Evolutionary conservation across 2,888 invertebrate genomes (phyloP).

Genomic region (Drosophila anceps): DNA sequence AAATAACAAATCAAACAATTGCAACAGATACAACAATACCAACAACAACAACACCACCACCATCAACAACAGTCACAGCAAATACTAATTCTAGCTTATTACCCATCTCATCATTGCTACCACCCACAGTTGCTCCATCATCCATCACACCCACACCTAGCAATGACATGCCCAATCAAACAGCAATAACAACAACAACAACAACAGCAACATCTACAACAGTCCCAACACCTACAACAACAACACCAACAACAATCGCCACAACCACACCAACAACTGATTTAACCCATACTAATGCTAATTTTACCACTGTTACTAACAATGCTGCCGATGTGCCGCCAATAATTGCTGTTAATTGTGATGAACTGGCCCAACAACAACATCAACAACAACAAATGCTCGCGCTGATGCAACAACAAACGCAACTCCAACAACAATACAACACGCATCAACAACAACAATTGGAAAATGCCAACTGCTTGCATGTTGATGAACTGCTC

Average conservation of each 20-base stretch:
- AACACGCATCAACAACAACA: slow-evolving; percentile 64
- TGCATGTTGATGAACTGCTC: slow-evolving; percentile 51
- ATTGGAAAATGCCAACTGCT: slow-evolving; percentile 60
- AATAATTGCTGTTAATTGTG: slow-evolving; percentile 32
- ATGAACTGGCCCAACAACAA: slow-evolving; percentile 53
- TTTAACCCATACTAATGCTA: slow-evolving; percentile 82
- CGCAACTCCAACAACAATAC: slow-evolving; percentile 82
- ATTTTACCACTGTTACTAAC: slow-evolving; percentile 83
- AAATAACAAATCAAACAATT: slow-evolving; percentile 15
- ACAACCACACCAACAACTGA: slow-evolving; percentile 65
- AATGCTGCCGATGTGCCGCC: slow-evolving; percentile 72
- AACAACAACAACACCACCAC: slow-evolving; percentile 57
- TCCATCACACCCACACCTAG: slow-evolving; percentile 73
- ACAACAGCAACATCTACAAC: slow-evolving; percentile 41
- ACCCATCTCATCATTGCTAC: slow-evolving; percentile 76
- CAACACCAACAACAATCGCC: slow-evolving; percentile 45
- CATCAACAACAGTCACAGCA: slow-evolving; percentile 25
- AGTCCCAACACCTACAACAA: slow-evolving; percentile 39
- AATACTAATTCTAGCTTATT: slow-evolving; percentile 76
- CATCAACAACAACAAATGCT: slow-evolving; percentile 82
- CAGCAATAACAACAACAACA: slow-evolving; percentile 48
- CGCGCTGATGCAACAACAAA: slow-evolving; percentile 82
- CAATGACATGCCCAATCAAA: slow-evolving; percentile 44
- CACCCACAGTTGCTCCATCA: slow-evolving; percentile 74
- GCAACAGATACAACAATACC: slow-evolving; percentile 35